Conservation (phyloP, 2,888 invertebrate species). For the Opisthograptis luteolata region DNA sequence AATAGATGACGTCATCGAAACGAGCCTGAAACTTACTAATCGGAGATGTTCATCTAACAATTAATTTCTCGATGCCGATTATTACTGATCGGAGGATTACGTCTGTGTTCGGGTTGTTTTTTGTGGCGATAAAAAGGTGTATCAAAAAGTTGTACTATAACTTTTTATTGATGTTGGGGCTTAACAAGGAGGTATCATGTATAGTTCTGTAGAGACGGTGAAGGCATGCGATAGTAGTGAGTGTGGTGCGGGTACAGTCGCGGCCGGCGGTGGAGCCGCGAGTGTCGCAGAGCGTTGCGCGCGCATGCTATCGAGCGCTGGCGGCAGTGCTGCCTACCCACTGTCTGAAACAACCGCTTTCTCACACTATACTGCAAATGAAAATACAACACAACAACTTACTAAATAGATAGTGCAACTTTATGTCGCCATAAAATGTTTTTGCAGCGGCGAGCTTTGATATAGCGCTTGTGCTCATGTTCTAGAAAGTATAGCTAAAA, state of each 20-base stretch:
- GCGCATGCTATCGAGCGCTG: conserved; percentile 72
- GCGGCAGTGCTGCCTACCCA: conserved; percentile 36
- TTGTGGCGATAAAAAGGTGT: conserved; percentile 37
- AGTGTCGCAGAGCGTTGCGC: conserved; percentile 60
- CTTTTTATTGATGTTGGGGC: conserved; percentile 8
- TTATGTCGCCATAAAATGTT: conserved; percentile 34
- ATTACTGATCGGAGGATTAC: conserved; percentile 39
- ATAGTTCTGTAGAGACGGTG: conserved; percentile 11
- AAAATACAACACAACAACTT: conserved; percentile 32
- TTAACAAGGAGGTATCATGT: conserved; percentile 4
- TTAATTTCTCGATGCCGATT: conserved; percentile 42
- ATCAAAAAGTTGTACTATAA: conserved; percentile 33
- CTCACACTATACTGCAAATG: conserved; percentile 29
- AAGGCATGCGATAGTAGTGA: conserved; percentile 13
- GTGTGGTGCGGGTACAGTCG: conserved; percentile 24
- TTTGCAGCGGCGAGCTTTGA: conserved; percentile 24
- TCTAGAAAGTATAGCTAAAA: conserved; percentile 14
- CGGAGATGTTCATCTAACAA: conserved; percentile 25
- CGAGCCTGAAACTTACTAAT: conserved; percentile 38
- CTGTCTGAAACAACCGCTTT: conserved; percentile 30
- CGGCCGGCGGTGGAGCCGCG: conserved; percentile 39
- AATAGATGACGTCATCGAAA: conserved; percentile 48
- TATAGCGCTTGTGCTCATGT: conserved; percentile 17
- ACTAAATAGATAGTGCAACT: conserved; percentile 34
- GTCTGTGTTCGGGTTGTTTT: conserved; percentile 42